Base-by-base conservation (phyloP, 2,888 invertebrate species). In the Lycophotia porphyrea region DNA sequence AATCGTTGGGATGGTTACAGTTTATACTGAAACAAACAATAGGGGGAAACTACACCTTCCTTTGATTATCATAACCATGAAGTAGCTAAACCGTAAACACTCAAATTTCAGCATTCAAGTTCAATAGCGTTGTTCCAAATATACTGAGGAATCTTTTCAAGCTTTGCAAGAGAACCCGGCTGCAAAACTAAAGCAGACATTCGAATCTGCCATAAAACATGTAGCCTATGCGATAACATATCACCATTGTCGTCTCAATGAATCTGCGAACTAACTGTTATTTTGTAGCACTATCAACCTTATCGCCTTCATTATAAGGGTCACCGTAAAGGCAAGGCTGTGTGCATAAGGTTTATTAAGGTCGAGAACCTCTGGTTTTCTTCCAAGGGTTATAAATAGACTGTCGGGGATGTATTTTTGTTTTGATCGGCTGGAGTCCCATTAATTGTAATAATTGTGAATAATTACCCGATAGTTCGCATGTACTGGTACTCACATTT, bases 351-450 rank as follows among this genome's bases (percentile, higher is more conserved):
- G 31, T 61, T 73, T 68, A 47, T 61, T 76, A 87, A 88, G 91
- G 87, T 81, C 89, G 87, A 85, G 84, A 86, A 88, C 88, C 92
- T 84, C 84, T 89, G 88, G 90, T 88, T 89, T 88, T 91, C 85
- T 91, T 92, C 91, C 91, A 68, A 69, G 42, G 75, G 65, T 55
- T 87, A 85, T 76, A 60, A 79, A 76, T 87, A 86, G 74, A 47
- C n/a, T 34, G 75, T 60, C 77, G 67, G 74, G 63, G 36, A 83
- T 72, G 78, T 87, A 84, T 84, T 85, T 78, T 47, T 85, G 73
- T 74, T 75, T 77, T 79, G 31, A 31, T 64, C 68, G 49, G 49
- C 31, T 47, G 39, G 44, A 84, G 77, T 71, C 61, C 24, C 76
- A 80, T 87, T 73, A 87, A 55, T 84, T 27, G 80, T 74, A 61